Conservation (phyloP, 2,113 vertebrate genomes). For the Grammomys surdaster region DNA sequence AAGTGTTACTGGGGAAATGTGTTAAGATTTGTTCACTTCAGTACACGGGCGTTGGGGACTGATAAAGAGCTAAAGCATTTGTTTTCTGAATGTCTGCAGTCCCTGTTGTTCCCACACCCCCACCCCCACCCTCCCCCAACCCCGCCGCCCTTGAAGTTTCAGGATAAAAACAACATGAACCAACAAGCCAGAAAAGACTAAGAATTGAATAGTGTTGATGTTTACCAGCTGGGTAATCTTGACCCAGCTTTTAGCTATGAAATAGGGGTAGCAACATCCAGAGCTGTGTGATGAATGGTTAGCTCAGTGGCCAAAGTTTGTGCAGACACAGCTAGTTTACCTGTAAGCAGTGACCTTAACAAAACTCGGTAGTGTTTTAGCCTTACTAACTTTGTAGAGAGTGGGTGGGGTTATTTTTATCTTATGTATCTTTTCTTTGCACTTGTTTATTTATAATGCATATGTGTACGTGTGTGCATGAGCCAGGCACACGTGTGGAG, state of each 20-base stretch:
- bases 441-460: background rate
- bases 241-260: background rate
- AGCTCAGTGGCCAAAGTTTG: background rate
- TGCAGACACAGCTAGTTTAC: background rate
- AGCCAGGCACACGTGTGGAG: background rate
- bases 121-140: too few relatives aligned
- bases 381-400: background rate
- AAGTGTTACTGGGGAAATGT: background rate
- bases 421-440: background rate
- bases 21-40: background rate
- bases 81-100: background rate
- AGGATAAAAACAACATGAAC: background rate
- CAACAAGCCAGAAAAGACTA: background rate
- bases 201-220: background rate
- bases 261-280: too few relatives aligned
- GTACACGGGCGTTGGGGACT: background rate
- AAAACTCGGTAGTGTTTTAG: background rate
- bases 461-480: background rate
- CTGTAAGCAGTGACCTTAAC: background rate
- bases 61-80: background rate
- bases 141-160: background rate
- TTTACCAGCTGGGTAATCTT: background rate
- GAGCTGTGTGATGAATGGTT: background rate
- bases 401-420: background rate
- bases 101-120: background rate